phyloP scores from a whole-genome alignment of 2,888 invertebrate species.

The Hirtodrosophila duncani region DNA sequence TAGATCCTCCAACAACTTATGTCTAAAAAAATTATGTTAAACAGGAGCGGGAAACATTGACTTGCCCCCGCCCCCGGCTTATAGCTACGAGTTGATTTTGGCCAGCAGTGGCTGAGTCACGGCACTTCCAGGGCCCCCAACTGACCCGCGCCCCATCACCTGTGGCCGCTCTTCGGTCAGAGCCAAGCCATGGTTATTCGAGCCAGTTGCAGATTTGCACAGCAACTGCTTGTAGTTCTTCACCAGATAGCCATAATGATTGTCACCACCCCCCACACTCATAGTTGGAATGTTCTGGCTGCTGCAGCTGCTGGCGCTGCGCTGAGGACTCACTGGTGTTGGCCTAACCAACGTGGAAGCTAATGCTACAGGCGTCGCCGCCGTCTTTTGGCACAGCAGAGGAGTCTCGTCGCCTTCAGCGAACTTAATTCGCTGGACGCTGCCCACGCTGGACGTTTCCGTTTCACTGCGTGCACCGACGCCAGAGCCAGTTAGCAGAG shows the following conservation, averaged over 20 bases:
- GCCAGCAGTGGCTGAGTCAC: slow-evolving; percentile 76
- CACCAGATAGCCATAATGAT: slow-evolving; percentile 60
- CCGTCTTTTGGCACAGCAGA: slow-evolving; percentile 30
- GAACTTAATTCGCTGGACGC: slow-evolving; percentile 63
- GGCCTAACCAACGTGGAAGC: too few species aligned
- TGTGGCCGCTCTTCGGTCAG: slow-evolving; percentile 31
- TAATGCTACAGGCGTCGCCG: not conserved
- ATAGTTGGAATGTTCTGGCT: slow-evolving; percentile 51
- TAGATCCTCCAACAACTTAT: too few species aligned
- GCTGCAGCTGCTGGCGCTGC: slow-evolving; percentile 41
- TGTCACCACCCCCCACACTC: slow-evolving; percentile 32
- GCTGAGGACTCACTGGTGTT: slow-evolving; percentile 31
- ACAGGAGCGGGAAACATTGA: not conserved
- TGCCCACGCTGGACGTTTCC: slow-evolving; percentile 54
- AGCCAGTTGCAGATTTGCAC: slow-evolving; percentile 51
- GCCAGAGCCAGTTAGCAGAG: slow-evolving; percentile 49
- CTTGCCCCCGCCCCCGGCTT: slow-evolving; percentile 21
- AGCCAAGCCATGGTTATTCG: slow-evolving; percentile 42
- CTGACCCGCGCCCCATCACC: slow-evolving; percentile 34
- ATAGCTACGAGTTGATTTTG: slow-evolving; percentile 74
- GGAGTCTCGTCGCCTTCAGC: slow-evolving; percentile 50
- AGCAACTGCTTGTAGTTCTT: slow-evolving; percentile 72
- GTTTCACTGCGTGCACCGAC: slow-evolving; percentile 31
- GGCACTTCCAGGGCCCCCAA: slow-evolving; percentile 26
- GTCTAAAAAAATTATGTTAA: too few species aligned